These are phyloP conservation scores for Pterostichus madidus DNA, from an alignment of 2,888 invertebrate species.

Conservation along the genomic window DNA sequence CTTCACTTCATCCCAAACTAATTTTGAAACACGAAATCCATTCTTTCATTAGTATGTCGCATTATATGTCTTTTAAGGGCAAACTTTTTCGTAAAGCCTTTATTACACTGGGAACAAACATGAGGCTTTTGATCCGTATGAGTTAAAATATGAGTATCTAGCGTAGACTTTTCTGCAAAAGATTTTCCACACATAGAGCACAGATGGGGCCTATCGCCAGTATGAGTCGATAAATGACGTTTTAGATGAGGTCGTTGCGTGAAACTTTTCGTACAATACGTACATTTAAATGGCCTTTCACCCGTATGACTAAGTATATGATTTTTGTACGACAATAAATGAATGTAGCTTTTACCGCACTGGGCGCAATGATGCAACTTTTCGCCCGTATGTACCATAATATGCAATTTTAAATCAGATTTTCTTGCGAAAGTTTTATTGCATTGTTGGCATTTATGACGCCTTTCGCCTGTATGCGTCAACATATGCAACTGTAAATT, in stretches of 20 bases:
- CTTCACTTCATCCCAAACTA: neutral
- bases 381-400: conserved; percentile 37
- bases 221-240: conserved; percentile 31
- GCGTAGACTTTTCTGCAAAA: conserved; percentile 30
- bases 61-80: conserved; percentile 28
- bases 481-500: conserved; percentile 44
- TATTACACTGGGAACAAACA: conserved; percentile 47
- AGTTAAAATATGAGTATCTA: conserved; percentile 44
- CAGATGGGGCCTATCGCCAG: conserved; percentile 35
- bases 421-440: conserved; percentile 31
- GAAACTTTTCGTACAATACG: conserved; percentile 24
- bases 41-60: conserved; percentile 32
- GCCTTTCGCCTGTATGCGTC: conserved; percentile 23
- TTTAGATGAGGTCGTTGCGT: conserved; percentile 39
- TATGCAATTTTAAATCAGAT: conserved; percentile 37
- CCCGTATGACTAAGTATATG: conserved; percentile 32
- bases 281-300: conserved; percentile 31
- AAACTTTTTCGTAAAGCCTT: conserved; percentile 54
- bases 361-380: conserved; percentile 37
- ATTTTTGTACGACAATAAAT: conserved; percentile 38
- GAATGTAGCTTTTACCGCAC: conserved; percentile 51
- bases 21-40: conserved; percentile 24
- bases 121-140: conserved; percentile 47
- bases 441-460: conserved; percentile 35
- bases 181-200: conserved; percentile 45